Percentiles rank a stretch among this genome's conserved stretches.
Conservation (phyloP, 1,140 invertebrate species). For the Drosophila nigromelanica region DNA sequence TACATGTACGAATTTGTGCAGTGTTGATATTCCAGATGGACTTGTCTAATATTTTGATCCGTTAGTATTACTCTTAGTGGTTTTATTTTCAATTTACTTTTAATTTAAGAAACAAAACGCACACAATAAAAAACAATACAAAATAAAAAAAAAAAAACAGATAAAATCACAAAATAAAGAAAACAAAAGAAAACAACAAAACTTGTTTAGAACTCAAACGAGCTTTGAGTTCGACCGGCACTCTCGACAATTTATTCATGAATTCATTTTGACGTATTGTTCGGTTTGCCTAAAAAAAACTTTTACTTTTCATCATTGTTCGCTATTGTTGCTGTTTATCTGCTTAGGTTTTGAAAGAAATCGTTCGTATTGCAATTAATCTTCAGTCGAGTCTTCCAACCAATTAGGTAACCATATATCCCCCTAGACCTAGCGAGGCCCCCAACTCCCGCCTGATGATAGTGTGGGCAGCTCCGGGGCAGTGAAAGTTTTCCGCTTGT, state of each 20-base stretch:
- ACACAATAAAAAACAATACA: constrained; percentile 8
- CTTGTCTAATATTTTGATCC: background rate
- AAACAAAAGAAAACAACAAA: constrained; percentile 34
- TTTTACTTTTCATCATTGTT: constrained; percentile 75
- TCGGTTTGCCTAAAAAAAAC: constrained; percentile 60
- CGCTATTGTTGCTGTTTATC: constrained; percentile 40
- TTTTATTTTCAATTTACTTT: constrained; percentile 10
- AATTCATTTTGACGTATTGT: constrained; percentile 65
- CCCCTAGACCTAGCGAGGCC: constrained; percentile 22
- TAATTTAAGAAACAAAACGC: constrained; percentile 5
- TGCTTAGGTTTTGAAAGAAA: constrained; percentile 42
- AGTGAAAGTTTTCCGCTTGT: constrained; percentile 62
- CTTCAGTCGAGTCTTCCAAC: constrained; percentile 43
- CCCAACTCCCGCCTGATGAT: background rate
- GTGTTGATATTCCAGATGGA: background rate
- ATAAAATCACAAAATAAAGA: constrained; percentile 12
- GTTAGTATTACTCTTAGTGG: too few species aligned
- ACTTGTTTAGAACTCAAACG: constrained; percentile 67
- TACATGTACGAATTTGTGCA: background rate
- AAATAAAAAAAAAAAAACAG: constrained; percentile 27
- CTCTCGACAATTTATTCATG: constrained; percentile 69
- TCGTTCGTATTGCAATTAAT: constrained; percentile 73
- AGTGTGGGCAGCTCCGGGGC: constrained; percentile 47
- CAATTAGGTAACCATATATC: constrained; percentile 68
- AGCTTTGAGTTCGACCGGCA: background rate